Evolutionary conservation across 2,113 vertebrate species (phyloP).

Genomic region (Halichoeres trimaculatus): DNA sequence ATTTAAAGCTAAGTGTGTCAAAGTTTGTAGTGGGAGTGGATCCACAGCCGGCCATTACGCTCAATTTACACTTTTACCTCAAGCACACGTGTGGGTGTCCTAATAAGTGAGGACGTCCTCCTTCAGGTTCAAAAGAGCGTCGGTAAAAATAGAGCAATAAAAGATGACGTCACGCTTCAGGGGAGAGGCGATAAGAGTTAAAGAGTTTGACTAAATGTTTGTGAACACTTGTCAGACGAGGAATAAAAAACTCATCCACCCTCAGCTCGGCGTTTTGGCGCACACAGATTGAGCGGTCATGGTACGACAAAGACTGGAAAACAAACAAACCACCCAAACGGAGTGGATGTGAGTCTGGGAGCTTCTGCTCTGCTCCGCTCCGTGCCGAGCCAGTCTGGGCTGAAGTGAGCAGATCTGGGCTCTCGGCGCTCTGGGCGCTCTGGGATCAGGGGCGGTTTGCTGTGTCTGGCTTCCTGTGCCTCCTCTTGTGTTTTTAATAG

Average conservation of each 20-base stretch:
- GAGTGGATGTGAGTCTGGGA: conserved; percentile 43
- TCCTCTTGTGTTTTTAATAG: conserved; percentile 84
- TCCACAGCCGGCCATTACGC: conserved; percentile 54
- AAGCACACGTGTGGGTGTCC: conserved; percentile 58
- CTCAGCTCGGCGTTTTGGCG: not conserved
- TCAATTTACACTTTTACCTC: conserved; percentile 75
- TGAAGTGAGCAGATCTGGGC: conserved; percentile 35
- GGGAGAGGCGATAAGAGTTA: conserved; percentile 17
- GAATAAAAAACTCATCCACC: too few species aligned
- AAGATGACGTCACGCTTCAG: conserved; percentile 16
- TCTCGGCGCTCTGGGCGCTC: conserved; percentile 37
- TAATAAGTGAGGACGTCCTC: conserved; percentile 43
- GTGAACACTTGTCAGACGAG: too few species aligned
- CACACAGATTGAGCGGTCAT: conserved; percentile 3
- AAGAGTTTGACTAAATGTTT: too few species aligned
- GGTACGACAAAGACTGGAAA: conserved; percentile 51
- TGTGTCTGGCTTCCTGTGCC: conserved; percentile 77
- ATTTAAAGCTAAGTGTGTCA: conserved; percentile 66
- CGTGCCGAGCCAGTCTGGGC: conserved; percentile 33
- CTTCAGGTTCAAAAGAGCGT: conserved; percentile 46
- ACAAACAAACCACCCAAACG: conserved; percentile 44
- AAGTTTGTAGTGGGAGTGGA: conserved; percentile 55
- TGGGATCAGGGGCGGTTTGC: conserved; percentile 76
- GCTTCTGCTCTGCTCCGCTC: conserved; percentile 34
- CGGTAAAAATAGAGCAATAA: conserved; percentile 33